A percentile compares a stretch with the other conserved stretches of the same genome.
Conservation (phyloP, 2,888 invertebrate species). For the Eurytoma californica region DNA sequence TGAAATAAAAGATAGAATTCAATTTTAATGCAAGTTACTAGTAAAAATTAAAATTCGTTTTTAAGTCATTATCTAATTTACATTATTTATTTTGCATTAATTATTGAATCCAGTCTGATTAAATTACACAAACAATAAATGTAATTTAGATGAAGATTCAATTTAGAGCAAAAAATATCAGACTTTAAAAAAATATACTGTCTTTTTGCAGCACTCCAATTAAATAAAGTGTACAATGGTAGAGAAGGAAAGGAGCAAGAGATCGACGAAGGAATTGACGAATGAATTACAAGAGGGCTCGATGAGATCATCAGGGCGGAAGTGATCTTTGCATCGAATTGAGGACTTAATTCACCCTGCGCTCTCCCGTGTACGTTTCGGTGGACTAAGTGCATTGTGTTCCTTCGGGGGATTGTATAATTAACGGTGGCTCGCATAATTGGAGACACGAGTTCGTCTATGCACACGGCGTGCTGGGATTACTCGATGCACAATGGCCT, state of each 20-base stretch:
- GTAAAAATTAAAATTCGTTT: too few species aligned
- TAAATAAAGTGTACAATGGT: neutral
- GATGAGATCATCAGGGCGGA: slow-evolving; percentile 72
- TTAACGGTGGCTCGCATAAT: slow-evolving; percentile 5
- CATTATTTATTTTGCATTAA: too few species aligned
- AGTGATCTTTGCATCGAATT: slow-evolving; percentile 72
- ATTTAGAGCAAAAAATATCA: neutral
- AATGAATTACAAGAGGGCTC: slow-evolving; percentile 65
- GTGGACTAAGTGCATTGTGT: slow-evolving; percentile 11
- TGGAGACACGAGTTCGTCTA: neutral
- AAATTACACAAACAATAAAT: too few species aligned
- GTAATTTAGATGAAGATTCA: neutral
- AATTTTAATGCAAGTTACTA: too few species aligned
- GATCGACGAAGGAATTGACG: slow-evolving; percentile 36
- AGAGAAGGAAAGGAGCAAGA: neutral
- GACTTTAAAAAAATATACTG: neutral
- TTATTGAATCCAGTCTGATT: too few species aligned
- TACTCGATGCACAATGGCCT: too few species aligned
- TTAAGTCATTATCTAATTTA: too few species aligned
- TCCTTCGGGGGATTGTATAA: neutral
- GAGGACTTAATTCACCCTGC: slow-evolving; percentile 70
- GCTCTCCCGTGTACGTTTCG: slow-evolving; percentile 22
- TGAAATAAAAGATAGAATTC: too few species aligned
- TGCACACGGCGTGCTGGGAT: neutral
- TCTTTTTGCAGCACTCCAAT: too few species aligned